Evolutionary conservation across 1,140 invertebrate genomes (phyloP).

Genomic region (Drosophila nikananu): DNA sequence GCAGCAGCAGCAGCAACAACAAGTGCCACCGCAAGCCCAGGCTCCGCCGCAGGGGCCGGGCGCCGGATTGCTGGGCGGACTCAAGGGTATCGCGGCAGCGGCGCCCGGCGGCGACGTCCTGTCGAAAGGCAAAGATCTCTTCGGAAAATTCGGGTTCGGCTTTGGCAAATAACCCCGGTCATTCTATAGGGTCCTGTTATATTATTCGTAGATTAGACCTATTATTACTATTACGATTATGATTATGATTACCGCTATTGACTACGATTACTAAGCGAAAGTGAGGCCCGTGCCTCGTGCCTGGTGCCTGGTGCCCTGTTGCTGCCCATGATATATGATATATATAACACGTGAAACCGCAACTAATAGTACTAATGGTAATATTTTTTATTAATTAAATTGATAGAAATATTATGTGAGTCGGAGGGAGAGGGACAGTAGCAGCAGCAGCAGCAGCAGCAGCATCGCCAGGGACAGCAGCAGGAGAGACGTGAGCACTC

Average conservation of each 20-base stretch:
- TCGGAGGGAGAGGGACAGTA: constrained; percentile 25
- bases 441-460: constrained; percentile 13
- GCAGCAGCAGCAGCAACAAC: constrained; percentile 83
- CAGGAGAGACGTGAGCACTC: background rate
- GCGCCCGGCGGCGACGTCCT: constrained; percentile 93
- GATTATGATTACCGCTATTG: constrained; percentile 76
- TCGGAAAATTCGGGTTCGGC: constrained; percentile 95
- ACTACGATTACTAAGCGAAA: constrained; percentile 77
- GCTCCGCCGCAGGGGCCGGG: constrained; percentile 82
- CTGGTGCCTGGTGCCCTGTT: constrained; percentile 28
- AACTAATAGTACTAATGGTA: constrained; percentile 76
- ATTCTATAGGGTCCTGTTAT: constrained; percentile 84
- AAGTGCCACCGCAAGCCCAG: constrained; percentile 85
- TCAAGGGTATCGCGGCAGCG: constrained; percentile 89
- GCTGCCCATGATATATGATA: constrained; percentile 50
- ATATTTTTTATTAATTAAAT: constrained; percentile 84
- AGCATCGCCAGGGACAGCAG: constrained; percentile 25
- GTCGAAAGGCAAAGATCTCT: constrained; percentile 96
- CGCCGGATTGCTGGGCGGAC: constrained; percentile 78
- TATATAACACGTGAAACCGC: constrained; percentile 37
- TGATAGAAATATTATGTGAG: constrained; percentile 77
- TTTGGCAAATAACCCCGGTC: constrained; percentile 89
- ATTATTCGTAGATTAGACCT: constrained; percentile 82
- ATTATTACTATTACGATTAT: constrained; percentile 81
- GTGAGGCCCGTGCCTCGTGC: constrained; percentile 14